Conservation (phyloP, 2,113 vertebrate genomes). For the Alaudala cheleensis region DNA sequence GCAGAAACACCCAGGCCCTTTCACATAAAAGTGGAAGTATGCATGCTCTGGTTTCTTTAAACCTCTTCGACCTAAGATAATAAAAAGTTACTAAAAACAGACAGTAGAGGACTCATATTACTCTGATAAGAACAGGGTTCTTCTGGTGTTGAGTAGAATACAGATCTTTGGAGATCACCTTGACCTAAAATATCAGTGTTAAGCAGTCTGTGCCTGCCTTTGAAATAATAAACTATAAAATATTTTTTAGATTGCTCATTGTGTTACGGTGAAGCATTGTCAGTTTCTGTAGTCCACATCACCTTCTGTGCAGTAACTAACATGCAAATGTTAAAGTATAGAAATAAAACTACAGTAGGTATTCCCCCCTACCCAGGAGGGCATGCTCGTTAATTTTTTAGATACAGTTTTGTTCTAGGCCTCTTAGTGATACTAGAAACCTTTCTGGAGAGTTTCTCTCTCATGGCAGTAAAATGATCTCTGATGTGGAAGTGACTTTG, state of each 20-base stretch:
- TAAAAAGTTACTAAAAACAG: constrained; percentile 19
- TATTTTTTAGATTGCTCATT: neutral
- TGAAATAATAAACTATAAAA: neutral
- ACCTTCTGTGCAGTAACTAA: neutral
- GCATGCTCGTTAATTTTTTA: neutral
- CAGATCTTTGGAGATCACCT: neutral
- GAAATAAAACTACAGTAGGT: neutral
- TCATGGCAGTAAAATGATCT: neutral
- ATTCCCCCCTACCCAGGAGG: fast-evolving
- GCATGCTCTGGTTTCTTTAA: neutral
- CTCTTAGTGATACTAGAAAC: neutral
- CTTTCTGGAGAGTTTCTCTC: neutral
- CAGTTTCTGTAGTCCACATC: neutral
- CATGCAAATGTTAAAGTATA: neutral
- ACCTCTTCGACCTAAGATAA: neutral
- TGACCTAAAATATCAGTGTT: neutral
- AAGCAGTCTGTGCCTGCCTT: neutral
- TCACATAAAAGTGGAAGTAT: neutral
- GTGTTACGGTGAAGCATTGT: neutral
- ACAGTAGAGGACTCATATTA: neutral
- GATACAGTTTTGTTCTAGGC: neutral
- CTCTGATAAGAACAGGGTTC: neutral
- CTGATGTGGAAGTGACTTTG: neutral
- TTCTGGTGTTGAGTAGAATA: neutral
- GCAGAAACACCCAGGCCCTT: neutral